Evolutionary conservation across 92 coral and sea anemone species (phyloP), one percentile per base, ranked within the genome.

Genomic region (Epizoanthus scotinus): DNA sequence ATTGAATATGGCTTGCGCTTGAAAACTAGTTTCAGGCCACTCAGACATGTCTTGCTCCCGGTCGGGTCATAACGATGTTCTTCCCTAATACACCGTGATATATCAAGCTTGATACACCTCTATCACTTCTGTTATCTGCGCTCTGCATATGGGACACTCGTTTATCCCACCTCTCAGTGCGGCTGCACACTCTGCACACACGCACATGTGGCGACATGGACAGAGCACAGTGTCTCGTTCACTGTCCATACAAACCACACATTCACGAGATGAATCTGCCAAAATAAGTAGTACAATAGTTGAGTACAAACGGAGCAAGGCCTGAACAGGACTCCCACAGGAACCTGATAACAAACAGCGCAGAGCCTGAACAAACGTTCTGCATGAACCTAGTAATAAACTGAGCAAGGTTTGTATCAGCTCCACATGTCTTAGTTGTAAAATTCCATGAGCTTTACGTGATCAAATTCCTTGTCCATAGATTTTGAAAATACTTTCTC

Each of bases 231-330:
- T 62, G n/a, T 83, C 86, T 15, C 86, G 80, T 25, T 55, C 77
- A 49, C 66, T 72, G 82, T 83, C 86, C 82, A 83, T 83, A 73
- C 86, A 83, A n/a, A 83, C 86, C 71, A 83, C 86, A 26, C 86
- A 83, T 72, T 83, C 86, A 52, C 25, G 54, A 20, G 21, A 36
- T 17, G 28, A 14, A 28, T 81, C 84, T 81, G 84, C 22, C 40
- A 26, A 21, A 1, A 44, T 24, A 40, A 78, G 0, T 9, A 58
- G 3, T 5, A 20, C 24, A n/a, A 19, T 22, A 26, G 21, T 71
- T 49, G 50, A 12, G 31, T n/a, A 68, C 34, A 27, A 28, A 69
- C 15, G 8, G 52, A 8, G 2, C 52, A 44, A 44, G 52, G 52
- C 9, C 14, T 44, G 52, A 44, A 44, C 15, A 7, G 52, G 52